Evolutionary conservation across 37 sponge, comb jelly and placozoan genomes (phyloP).

Genomic region (Eunapius fragilis): DNA sequence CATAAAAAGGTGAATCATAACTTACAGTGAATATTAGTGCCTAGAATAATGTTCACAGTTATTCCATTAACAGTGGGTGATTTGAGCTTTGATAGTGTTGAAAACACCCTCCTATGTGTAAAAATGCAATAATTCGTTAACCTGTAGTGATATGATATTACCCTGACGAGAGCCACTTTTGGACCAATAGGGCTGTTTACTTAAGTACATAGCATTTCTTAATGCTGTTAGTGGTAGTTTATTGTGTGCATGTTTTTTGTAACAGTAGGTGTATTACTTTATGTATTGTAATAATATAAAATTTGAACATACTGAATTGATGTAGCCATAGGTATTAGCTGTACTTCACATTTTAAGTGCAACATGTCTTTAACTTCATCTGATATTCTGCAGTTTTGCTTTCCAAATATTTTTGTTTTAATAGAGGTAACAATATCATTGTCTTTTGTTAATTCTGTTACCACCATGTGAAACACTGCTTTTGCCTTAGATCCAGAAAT

Average conservation of each 20-base stretch:
- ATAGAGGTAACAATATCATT: neutral
- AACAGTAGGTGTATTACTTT: too few species aligned
- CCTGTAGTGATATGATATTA: too few species aligned
- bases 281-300: neutral
- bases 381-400: constrained; percentile 43
- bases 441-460: constrained; percentile 2
- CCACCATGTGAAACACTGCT: constrained; percentile 74
- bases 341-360: constrained; percentile 48
- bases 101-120: constrained; percentile 36
- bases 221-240: too few species aligned
- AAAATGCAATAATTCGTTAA: neutral
- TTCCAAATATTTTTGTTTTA: constrained; percentile 38
- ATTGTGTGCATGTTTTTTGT: too few species aligned
- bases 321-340: constrained; percentile 41
- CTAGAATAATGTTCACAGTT: neutral
- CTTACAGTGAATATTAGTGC: neutral
- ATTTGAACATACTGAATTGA: constrained; percentile 38
- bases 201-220: too few species aligned
- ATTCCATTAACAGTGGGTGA: neutral
- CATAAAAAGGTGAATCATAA: neutral
- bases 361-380: constrained; percentile 20
- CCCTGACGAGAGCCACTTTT: too few species aligned
- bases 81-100: constrained; percentile 8
- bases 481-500: neutral
- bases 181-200: too few species aligned